These are phyloP conservation scores for Tangachromis dhanisi DNA, from an alignment of 2,113 vertebrate genomes.

Conservation along the genomic window DNA sequence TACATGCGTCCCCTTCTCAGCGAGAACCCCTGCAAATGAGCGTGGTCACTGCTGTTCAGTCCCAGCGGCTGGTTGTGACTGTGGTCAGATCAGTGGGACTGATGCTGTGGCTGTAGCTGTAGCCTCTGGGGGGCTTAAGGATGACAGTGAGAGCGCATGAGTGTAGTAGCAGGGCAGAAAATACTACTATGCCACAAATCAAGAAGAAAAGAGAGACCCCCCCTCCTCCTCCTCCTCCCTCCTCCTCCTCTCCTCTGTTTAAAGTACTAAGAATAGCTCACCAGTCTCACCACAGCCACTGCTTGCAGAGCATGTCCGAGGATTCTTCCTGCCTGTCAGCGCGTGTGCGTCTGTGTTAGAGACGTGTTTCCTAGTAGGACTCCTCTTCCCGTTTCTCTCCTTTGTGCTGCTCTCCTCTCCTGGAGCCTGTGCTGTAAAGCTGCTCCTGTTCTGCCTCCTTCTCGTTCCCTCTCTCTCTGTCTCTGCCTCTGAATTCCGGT, in stretches of 20 bases:
- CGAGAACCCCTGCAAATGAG: neutral
- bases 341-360: slow-evolving; percentile 27
- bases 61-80: neutral
- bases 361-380: slow-evolving; percentile 49
- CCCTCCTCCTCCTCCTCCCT: neutral
- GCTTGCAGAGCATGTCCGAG: slow-evolving; percentile 63
- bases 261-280: slow-evolving; percentile 69
- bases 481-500: neutral
- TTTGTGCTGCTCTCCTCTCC: slow-evolving; percentile 48
- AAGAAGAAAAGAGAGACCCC: slow-evolving; percentile 36
- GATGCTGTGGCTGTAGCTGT: slow-evolving; percentile 21
- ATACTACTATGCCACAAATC: slow-evolving; percentile 67
- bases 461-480: neutral
- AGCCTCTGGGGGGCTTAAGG: slow-evolving; percentile 29
- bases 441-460: slow-evolving; percentile 22
- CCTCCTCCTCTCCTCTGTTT: slow-evolving; percentile 38
- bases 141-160: slow-evolving; percentile 44
- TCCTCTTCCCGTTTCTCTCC: slow-evolving; percentile 55
- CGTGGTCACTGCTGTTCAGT: neutral
- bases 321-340: slow-evolving; percentile 50
- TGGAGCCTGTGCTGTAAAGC: slow-evolving; percentile 15
- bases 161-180: slow-evolving; percentile 59
- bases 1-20: neutral
- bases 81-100: slow-evolving; percentile 24
- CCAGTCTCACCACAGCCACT: slow-evolving; percentile 64